phyloP scores from a whole-genome alignment of 2,113 vertebrate genomes.

The Lagopus leucura region DNA sequence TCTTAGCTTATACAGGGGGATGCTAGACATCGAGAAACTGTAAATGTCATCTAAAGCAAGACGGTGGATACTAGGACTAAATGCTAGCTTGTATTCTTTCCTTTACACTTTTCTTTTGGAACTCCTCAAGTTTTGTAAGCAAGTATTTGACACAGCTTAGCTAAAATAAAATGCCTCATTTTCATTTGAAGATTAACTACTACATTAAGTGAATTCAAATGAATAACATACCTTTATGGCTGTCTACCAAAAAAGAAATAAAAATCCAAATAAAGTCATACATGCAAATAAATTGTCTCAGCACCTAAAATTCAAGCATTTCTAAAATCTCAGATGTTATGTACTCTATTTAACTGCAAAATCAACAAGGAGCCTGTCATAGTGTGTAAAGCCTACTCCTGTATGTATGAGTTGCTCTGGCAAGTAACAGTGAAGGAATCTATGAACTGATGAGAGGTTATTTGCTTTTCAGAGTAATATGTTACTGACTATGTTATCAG shows the following conservation, averaged over 20 bases:
- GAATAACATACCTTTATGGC: background rate
- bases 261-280: background rate
- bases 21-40: background rate
- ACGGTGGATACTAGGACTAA: background rate
- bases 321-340: background rate
- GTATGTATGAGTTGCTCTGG: background rate
- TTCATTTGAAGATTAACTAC: background rate
- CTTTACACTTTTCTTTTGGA: background rate
- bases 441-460: background rate
- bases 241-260: background rate
- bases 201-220: background rate
- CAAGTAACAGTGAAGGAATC: background rate
- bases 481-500: background rate
- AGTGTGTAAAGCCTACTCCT: background rate
- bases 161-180: background rate
- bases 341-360: background rate
- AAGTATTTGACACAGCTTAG: background rate
- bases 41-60: background rate
- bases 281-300: background rate
- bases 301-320: background rate
- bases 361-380: background rate
- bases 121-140: background rate
- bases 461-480: background rate
- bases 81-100: background rate
- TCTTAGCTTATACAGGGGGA: background rate